Percentiles rank a stretch among this genome's conserved stretches.
These are phyloP conservation scores for Emberiza fucata DNA, from an alignment of 2,113 vertebrate species.

Conservation along the genomic window DNA sequence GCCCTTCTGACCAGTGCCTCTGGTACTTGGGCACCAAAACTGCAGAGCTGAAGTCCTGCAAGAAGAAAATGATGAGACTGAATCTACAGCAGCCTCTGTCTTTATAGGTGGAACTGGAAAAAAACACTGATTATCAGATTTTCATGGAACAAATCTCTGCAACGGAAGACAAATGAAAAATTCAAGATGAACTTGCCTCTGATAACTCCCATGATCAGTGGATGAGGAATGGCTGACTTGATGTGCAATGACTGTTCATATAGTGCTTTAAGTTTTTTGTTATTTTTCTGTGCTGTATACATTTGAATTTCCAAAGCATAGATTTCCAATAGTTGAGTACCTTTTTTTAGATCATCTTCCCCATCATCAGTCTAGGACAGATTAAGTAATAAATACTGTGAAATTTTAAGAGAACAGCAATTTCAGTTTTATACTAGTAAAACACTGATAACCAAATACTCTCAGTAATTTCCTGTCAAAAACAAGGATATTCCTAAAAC, in stretches of 20 bases:
- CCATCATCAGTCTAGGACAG: slow-evolving; percentile 93
- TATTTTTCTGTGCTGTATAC: slow-evolving; percentile 99
- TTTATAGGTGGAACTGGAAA: background rate
- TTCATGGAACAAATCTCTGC: background rate
- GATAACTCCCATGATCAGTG: slow-evolving; percentile 99
- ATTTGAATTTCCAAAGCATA: slow-evolving; percentile 99
- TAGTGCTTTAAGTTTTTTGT: slow-evolving; percentile 98
- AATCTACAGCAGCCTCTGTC: background rate
- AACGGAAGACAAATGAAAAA: background rate
- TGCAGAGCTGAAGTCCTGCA: background rate
- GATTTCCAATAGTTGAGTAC: slow-evolving; percentile 97
- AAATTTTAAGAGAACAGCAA: slow-evolving; percentile 42
- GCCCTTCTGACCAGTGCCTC: background rate
- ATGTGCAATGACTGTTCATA: slow-evolving; percentile 99
- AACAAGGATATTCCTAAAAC: background rate
- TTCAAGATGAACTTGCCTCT: slow-evolving; percentile 80
- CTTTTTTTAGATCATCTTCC: slow-evolving; percentile 98
- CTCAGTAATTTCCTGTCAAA: background rate
- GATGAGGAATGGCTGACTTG: slow-evolving; percentile 98
- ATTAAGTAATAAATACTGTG: slow-evolving; percentile 50
- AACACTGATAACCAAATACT: background rate
- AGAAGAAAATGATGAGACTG: background rate
- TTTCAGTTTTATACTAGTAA: slow-evolving; percentile 9
- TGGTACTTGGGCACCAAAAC: background rate
- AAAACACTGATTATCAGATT: background rate